Base-by-base conservation (phyloP, 2,113 vertebrate species). In the Empidonax alnorum region DNA sequence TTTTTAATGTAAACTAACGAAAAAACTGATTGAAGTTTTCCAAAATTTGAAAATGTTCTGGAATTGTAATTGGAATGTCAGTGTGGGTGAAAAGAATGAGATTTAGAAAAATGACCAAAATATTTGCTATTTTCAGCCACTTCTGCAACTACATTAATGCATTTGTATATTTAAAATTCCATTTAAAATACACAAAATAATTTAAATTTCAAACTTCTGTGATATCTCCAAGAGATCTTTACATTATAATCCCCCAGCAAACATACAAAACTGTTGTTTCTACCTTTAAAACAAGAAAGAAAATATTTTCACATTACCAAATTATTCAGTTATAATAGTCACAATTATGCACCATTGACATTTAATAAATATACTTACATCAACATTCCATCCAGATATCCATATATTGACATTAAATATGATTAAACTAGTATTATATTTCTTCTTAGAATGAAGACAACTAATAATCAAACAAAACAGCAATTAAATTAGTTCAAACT, bases 171-270 rank as follows among this genome's bases (percentile, higher is more conserved):
- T 61, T 75, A 78, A 67, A 65, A 78, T 67, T 90, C 3, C 14
- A 52, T 68, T 78, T 53, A 56, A 84, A 90, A 44, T 35, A 22
- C 2, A 65, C 63, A 44, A 67, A 73, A 14, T 31, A 0, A n/a
- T 31, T 46, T 79, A 53, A 75, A 25, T 6, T 27, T 83, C 50
- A 58, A 46, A 15, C 3, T 61, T 55, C 20, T 20, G 7, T 46
- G 20, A 53, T 85, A 69, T 31, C 79, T 37, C 58, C 4, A 84
- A 55, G 15, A 17, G 4, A 52, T 33, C 3, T 2, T 61, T 61
- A 9, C 1, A 2, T 21, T 41, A 61, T 49, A 21, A 73, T 63
- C 62, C 0, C 0, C 3, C 4, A 74, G 3, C 9, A 89, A 77
- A 67, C 5, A 50, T 21, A 8, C 27, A 80, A 62, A 71, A 59